Conservation (phyloP, 2,113 vertebrate species). For the Vireo altiloquus region DNA sequence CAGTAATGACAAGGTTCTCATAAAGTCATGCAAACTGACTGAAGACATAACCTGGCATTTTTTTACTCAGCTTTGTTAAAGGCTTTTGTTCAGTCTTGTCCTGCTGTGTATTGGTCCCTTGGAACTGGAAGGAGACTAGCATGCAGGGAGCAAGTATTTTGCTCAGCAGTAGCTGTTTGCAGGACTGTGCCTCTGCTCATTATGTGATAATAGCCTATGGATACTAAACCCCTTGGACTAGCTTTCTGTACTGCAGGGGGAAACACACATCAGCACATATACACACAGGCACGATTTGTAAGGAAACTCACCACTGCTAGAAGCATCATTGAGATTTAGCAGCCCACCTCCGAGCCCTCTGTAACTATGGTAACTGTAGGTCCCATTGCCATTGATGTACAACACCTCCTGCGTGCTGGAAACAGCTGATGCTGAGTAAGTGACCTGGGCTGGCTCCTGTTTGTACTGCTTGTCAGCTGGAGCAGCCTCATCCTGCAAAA, state of each 20-base stretch:
- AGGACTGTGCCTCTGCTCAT: background rate
- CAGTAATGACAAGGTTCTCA: background rate
- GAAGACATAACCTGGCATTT: background rate
- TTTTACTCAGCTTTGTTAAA: background rate
- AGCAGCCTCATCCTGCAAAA: constrained; percentile 77
- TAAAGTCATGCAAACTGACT: background rate
- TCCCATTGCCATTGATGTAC: constrained; percentile 85
- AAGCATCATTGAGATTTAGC: constrained; percentile 81
- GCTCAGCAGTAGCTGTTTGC: background rate
- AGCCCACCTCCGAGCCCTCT: constrained; percentile 81
- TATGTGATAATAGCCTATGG: background rate
- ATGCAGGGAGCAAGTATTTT: constrained; percentile 8
- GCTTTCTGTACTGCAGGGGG: background rate
- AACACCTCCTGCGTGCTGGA: constrained; percentile 82
- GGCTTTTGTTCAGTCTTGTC: background rate
- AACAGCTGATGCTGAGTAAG: constrained; percentile 77
- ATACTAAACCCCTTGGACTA: background rate
- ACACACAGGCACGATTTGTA: background rate
- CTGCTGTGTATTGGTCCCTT: background rate
- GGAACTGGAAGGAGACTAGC: background rate
- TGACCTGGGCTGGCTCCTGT: constrained; percentile 76
- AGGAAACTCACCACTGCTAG: constrained; percentile 78
- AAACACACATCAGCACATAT: background rate
- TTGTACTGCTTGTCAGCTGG: constrained; percentile 78
- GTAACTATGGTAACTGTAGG: constrained; percentile 87